A percentile compares a stretch with the other conserved stretches of the same genome.
These are phyloP conservation scores for Apoderus coryli DNA, from an alignment of 2,888 invertebrate species.

Conservation along the genomic window DNA sequence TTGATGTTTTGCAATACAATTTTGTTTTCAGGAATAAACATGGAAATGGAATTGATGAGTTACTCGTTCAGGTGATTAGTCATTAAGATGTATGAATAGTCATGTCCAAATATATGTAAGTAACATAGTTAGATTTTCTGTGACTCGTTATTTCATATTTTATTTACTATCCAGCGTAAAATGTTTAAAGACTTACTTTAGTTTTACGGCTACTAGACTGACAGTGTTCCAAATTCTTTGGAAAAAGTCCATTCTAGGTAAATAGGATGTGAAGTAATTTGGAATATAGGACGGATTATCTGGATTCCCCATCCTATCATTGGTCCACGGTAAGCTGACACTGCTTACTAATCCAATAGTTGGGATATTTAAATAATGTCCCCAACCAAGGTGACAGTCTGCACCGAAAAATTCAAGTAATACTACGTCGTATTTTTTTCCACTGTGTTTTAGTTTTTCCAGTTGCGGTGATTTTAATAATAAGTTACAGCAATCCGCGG, in stretches of 20 bases:
- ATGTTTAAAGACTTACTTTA: no score
- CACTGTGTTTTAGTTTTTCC: conserved; percentile 16
- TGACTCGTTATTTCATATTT: no score
- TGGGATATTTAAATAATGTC: conserved; percentile 39
- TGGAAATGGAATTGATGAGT: no score
- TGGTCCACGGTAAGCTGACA: conserved; percentile 41
- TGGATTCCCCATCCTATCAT: conserved; percentile 39
- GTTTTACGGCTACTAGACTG: background rate
- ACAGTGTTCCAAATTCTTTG: conserved; percentile 36
- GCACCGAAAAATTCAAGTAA: conserved; percentile 44
- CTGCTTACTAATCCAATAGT: conserved; percentile 42
- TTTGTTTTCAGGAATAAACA: no score
- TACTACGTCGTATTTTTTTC: conserved; percentile 29
- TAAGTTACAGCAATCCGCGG: no score
- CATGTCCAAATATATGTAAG: no score
- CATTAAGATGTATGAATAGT: no score
- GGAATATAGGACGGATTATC: conserved; percentile 45
- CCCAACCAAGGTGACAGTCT: conserved; percentile 45
- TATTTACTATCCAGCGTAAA: no score
- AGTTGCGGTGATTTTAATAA: no score
- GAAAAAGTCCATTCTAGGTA: conserved; percentile 35
- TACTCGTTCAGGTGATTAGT: no score
- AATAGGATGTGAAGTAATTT: conserved; percentile 38
- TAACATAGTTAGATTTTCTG: no score
- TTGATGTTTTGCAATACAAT: no score